phyloP scores from a whole-genome alignment of 1,140 invertebrate species.

The Thalassaphorura encarpata region DNA sequence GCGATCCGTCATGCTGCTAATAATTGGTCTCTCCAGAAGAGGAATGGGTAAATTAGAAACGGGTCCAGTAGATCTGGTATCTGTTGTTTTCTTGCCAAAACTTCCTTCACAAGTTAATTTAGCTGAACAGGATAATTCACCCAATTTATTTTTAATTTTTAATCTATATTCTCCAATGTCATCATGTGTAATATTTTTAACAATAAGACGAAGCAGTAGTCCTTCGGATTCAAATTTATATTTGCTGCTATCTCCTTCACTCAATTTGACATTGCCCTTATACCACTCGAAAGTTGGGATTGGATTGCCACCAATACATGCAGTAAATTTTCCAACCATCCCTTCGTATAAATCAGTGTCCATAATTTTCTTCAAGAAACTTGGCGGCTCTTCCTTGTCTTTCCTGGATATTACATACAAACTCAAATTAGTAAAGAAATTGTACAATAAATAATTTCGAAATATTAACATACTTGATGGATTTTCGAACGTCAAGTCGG shows the following conservation, averaged over 20 bases:
- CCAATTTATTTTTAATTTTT: constrained; percentile 69
- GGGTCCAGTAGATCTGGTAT: too few species aligned
- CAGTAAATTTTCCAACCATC: constrained; percentile 55
- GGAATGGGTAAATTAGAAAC: constrained; percentile 71
- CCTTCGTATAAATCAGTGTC: constrained; percentile 77
- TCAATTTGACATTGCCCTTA: constrained; percentile 49
- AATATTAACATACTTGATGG: constrained; percentile 72
- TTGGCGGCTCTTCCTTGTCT: constrained; percentile 53
- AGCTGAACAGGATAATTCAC: constrained; percentile 69
- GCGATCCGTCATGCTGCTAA: constrained; percentile 76
- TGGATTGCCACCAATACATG: constrained; percentile 70
- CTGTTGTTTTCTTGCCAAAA: too few species aligned
- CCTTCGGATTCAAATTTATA: constrained; percentile 73
- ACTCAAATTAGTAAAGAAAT: not conserved
- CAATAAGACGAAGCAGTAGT: constrained; percentile 63
- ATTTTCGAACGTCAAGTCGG: constrained; percentile 57
- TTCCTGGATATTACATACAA: not conserved
- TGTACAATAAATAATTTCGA: not conserved
- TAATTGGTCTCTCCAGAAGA: constrained; percentile 72
- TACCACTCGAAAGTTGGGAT: constrained; percentile 79
- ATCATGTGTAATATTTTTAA: constrained; percentile 40
- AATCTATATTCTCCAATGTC: constrained; percentile 76
- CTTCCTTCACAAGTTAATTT: too few species aligned
- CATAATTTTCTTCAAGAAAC: constrained; percentile 78
- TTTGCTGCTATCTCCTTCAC: constrained; percentile 63